A percentile compares a stretch with the other conserved stretches of the same genome.
Evolutionary conservation across 2,113 vertebrate genomes (phyloP).

Genomic region (Stercorarius parasiticus): DNA sequence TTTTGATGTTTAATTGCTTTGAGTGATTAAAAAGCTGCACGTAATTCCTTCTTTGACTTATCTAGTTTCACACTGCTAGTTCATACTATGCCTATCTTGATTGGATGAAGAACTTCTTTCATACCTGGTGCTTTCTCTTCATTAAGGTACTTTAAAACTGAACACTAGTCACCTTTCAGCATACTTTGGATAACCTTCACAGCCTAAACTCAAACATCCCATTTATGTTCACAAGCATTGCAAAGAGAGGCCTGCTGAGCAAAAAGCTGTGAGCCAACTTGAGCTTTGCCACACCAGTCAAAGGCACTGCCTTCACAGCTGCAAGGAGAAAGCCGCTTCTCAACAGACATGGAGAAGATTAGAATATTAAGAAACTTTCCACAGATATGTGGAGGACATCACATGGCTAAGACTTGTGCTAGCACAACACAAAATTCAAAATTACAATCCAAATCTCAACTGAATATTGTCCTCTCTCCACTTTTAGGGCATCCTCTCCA

Average conservation of each 20-base stretch:
- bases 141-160: neutral
- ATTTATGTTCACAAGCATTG: neutral
- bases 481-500: neutral
- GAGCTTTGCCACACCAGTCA: neutral
- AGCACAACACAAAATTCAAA: neutral
- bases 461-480: neutral
- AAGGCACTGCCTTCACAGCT: neutral
- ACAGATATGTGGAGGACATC: neutral
- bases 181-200: neutral
- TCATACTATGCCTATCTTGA: neutral
- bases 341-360: neutral
- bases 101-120: neutral
- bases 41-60: neutral
- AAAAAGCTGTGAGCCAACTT: neutral
- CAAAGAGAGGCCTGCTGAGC: neutral
- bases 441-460: neutral
- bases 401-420: neutral
- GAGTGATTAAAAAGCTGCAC: neutral
- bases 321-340: neutral
- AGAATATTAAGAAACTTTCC: neutral
- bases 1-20: neutral
- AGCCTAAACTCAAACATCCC: neutral
- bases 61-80: neutral
- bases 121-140: neutral
- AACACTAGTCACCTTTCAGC: neutral